Evolutionary conservation across 2,888 invertebrate genomes (phyloP), one percentile per base, ranked within the genome.

Genomic region (Athalia cordata): DNA sequence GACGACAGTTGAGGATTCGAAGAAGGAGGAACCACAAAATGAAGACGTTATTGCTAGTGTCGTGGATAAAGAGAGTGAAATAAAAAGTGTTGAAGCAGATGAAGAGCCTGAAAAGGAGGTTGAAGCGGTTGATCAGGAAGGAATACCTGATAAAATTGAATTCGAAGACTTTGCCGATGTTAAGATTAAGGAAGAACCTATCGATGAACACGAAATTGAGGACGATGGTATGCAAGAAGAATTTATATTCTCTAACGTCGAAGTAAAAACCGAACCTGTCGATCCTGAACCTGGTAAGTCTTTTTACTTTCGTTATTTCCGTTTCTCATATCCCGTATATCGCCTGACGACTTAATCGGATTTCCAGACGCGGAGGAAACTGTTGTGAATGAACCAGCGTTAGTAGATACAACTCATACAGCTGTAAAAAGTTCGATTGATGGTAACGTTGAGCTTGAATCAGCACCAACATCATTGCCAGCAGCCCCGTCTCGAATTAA

Each of bases 361-460:
- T 2, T 29, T 79, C 57, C 79, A 87, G 88, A 93, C 82, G 92
- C 91, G 9, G 91, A 93, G 80, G 91, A 93, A 85, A 92, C 91
- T 74, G 88, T 92, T 0, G 81, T 88, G 11, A 84, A 85, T 6
- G 92, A 92, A 79, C 83, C 90, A 0, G 85, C 90, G 0, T 81
- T 86, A 0, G 89, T 92, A 0, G 93, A 93, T 83, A 92, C 92
- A 3, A 92, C 93, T 0, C 93, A 92, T 84, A 91, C 91, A 68
- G 92, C 91, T 4, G 92, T 93, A 52, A 92, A 92, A 68, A 93
- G 94, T 50, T 93, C 95, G 0, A 95, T 96, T 81, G 96, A 96
- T 88, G 96, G 96, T 59, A 96, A 96, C 89, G 92, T 95, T 7
- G 95, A 96, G 85, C 89, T 93, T 9, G 93, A 93, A 62, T 92